Evolutionary conservation across 2,888 invertebrate species (phyloP).

Genomic region (Heteromyza rotundicornis): DNA sequence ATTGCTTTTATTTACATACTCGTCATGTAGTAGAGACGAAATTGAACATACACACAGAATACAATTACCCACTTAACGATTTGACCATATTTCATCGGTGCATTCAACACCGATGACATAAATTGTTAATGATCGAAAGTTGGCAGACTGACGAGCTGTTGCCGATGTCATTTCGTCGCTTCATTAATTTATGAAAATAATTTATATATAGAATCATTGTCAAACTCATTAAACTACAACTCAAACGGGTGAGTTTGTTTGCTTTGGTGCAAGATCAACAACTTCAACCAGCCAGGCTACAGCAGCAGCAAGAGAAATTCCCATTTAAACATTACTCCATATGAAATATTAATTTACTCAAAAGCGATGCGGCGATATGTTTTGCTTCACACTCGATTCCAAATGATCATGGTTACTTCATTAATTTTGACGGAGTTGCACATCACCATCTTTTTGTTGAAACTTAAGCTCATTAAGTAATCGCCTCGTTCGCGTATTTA

Average conservation of each 20-base stretch:
- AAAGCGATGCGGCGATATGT: slow-evolving; percentile 9
- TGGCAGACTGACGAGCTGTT: slow-evolving; percentile 36
- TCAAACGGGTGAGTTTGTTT: slow-evolving; percentile 6
- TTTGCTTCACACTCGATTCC: background rate
- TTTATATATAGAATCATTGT: slow-evolving; percentile 36
- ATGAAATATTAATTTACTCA: slow-evolving; percentile 54
- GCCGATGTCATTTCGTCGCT: slow-evolving; percentile 33
- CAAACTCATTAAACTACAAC: slow-evolving; percentile 50
- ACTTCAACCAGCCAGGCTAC: too few relatives aligned
- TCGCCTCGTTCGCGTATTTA: slow-evolving; percentile 26
- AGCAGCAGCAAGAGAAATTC: background rate
- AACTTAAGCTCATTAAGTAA: slow-evolving; percentile 52
- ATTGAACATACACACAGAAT: too few relatives aligned
- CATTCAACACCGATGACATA: too few relatives aligned
- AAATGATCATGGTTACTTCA: slow-evolving; percentile 44
- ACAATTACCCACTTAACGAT: too few relatives aligned
- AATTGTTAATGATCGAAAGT: background rate
- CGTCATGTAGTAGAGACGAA: too few relatives aligned
- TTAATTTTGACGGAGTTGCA: slow-evolving; percentile 37
- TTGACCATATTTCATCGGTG: too few relatives aligned
- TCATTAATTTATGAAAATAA: slow-evolving; percentile 15
- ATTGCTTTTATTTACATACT: too few relatives aligned
- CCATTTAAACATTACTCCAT: slow-evolving; percentile 29
- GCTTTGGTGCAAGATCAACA: slow-evolving; percentile 21
- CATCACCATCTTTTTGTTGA: slow-evolving; percentile 11